These are phyloP conservation scores for Tetrao urogallus DNA, from an alignment of 2,113 vertebrate species.

Conservation along the genomic window DNA sequence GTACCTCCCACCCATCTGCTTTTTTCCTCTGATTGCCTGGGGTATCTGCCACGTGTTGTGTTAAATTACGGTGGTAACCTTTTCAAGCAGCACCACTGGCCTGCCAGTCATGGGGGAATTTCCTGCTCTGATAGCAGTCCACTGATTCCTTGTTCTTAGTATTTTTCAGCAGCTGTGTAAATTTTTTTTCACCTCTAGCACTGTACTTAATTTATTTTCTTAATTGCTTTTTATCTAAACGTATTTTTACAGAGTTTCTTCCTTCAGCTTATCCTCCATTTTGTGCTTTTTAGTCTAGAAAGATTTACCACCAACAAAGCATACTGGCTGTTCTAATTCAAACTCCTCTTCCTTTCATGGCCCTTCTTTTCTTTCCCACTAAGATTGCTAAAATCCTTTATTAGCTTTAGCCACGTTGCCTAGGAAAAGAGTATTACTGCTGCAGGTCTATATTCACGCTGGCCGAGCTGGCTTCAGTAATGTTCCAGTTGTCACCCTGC, in stretches of 20 bases:
- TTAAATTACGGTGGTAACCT: not conserved
- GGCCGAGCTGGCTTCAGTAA: not conserved
- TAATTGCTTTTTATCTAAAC: not conserved
- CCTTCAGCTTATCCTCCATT: not conserved
- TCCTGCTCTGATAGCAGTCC: not conserved
- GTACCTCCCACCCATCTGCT: not conserved
- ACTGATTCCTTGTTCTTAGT: not conserved
- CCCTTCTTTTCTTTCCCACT: not conserved
- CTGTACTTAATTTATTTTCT: not conserved
- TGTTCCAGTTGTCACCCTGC: not conserved
- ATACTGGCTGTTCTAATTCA: not conserved
- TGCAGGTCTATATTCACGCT: not conserved
- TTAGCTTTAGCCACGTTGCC: not conserved
- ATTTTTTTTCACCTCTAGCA: not conserved
- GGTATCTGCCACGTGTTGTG: not conserved
- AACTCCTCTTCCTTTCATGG: not conserved
- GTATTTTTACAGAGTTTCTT: not conserved
- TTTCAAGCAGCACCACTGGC: not conserved
- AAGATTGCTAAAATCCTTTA: constrained; percentile 22
- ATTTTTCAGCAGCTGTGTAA: not conserved
- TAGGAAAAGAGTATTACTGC: constrained; percentile 10
- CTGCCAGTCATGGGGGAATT: not conserved
- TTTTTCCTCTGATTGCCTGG: not conserved
- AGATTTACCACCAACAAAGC: not conserved
- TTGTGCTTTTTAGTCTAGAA: not conserved